phyloP scores from a whole-genome alignment of 2,888 invertebrate species.

The Drosophila demipolita region DNA sequence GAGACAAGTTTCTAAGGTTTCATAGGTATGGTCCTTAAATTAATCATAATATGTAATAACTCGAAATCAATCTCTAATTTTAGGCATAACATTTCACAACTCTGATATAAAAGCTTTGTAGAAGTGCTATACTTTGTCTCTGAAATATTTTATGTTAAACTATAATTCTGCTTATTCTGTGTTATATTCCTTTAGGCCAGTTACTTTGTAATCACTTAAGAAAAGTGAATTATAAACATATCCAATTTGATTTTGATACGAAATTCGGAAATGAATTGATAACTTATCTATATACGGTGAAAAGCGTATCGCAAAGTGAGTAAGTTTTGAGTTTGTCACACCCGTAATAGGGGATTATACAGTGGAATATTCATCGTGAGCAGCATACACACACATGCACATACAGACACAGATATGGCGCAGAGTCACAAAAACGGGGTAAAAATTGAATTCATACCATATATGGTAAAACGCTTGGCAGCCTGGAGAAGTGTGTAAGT shows the following conservation, averaged over 20 bases:
- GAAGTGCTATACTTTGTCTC: background rate
- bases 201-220: background rate
- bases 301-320: slow-evolving; percentile 44
- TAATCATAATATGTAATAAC: background rate
- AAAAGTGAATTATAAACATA: too few relatives aligned
- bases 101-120: background rate
- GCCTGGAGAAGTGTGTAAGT: slow-evolving; percentile 72
- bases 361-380: slow-evolving; percentile 40
- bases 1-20: background rate
- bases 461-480: slow-evolving; percentile 85
- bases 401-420: slow-evolving; percentile 13
- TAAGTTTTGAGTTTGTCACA: slow-evolving; percentile 36
- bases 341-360: slow-evolving; percentile 50
- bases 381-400: slow-evolving; percentile 24
- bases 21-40: background rate
- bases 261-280: background rate
- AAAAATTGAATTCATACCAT: slow-evolving; percentile 84
- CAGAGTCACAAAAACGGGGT: slow-evolving; percentile 46
- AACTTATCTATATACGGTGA: background rate
- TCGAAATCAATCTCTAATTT: background rate
- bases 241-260: background rate
- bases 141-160: background rate
- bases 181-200: background rate
- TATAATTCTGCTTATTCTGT: background rate
- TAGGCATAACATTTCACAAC: background rate